Evolutionary conservation across 2,797 vertebrate species (phyloP), one percentile per base, ranked within the genome.

Genomic region (Dromococcyx pavoninus): DNA sequence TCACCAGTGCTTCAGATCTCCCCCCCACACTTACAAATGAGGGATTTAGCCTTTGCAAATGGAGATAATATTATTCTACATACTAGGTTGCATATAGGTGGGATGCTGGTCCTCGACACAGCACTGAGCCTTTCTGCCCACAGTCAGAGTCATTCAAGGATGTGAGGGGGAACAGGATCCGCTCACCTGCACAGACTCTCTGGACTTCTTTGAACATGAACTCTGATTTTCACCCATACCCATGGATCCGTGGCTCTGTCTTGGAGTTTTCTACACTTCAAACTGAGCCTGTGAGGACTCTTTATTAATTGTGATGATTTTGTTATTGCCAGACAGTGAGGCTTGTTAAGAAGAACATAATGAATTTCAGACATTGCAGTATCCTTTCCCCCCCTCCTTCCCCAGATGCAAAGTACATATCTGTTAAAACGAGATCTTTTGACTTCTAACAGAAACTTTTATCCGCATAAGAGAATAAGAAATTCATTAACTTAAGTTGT

Each of bases 401-500:
- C 58, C 43, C 57, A 85, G 89, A 84, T 27, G 72, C 70, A 71
- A 89, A 72, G 64, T 72, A 60, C 79, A 95, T 89, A 94, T 92
- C 64, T 89, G 85, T 78, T 97, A 94, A 57, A 81, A 44, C 54
- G 81, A 44, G 54, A 84, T 96, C 80, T 94, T 96, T 94, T 84
- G 91, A 93, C 82, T 95, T 95, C 60, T 37, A 70, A 80, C 39
- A 71, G 66, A 84, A 96, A 95, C 84, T 88, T 94, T 90, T 92
- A 96, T 91, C 91, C 15, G 5, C 39, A 16, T 65, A 94, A 88
- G 93, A 95, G 94, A 86, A 94, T 96, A 95, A 95, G 91, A 95
- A 95, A 94, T 79, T 88, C 93, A 88, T 90, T 92, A 88, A 73
- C 77, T 92, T 88, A 86, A 76, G 57, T 92, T 91, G 64, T 92